phyloP scores from a whole-genome alignment of 2,888 invertebrate species.

The Polyploca ridens region DNA sequence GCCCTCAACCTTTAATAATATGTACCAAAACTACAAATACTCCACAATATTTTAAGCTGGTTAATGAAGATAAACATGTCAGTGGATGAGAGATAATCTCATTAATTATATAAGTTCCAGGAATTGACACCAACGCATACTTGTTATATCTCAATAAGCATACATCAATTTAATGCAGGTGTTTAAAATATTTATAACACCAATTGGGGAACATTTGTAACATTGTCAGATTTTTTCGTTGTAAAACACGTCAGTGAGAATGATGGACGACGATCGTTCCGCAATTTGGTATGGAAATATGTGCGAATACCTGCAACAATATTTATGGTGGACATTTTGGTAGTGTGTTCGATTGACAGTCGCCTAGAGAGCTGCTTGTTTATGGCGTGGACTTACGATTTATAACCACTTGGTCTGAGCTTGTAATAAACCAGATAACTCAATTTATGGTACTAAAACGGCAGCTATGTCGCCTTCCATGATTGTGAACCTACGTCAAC shows the following conservation, averaged over 20 bases:
- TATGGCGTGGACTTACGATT: conserved; percentile 54
- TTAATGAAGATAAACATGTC: too few relatives aligned
- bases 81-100: too few relatives aligned
- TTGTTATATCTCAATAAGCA: background rate
- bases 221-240: conserved; percentile 55
- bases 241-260: conserved; percentile 61
- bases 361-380: conserved; percentile 61
- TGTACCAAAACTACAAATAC: too few relatives aligned
- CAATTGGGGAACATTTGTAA: conserved; percentile 62
- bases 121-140: too few relatives aligned
- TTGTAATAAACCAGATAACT: conserved; percentile 72
- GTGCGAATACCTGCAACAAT: conserved; percentile 54
- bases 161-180: background rate
- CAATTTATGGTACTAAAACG: conserved; percentile 64
- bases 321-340: conserved; percentile 48
- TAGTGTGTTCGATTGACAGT: conserved; percentile 61
- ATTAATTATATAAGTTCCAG: too few relatives aligned
- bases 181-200: conserved; percentile 17
- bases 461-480: conserved; percentile 52
- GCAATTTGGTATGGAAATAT: conserved; percentile 59
- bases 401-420: conserved; percentile 60
- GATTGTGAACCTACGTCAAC: conserved; percentile 57
- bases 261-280: conserved; percentile 64
- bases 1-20: conserved; percentile 29
- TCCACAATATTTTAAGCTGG: too few relatives aligned